Percentiles rank a stretch among this genome's conserved stretches.
Conservation (phyloP, 2,797 vertebrate genomes). For the Pogoniulus pusillus region DNA sequence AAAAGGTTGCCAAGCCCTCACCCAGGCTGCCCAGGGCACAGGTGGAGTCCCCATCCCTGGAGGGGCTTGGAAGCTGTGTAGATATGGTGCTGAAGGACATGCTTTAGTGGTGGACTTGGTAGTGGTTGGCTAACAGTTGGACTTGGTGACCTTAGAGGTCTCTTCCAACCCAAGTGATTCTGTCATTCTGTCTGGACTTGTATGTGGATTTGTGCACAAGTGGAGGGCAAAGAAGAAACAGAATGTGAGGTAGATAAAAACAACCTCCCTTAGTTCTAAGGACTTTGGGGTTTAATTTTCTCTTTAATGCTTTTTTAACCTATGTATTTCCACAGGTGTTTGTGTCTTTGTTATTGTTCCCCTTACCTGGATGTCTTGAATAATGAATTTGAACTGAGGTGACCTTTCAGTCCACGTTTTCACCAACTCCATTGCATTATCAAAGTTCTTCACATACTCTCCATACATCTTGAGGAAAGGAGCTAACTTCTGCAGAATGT, state of each 20-base stretch:
- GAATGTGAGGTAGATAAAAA: background rate
- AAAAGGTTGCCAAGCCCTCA: background rate
- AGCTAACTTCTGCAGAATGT: slow-evolving; percentile 94
- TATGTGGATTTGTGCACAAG: background rate
- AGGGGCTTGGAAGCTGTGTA: background rate
- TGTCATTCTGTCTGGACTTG: background rate
- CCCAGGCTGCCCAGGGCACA: background rate
- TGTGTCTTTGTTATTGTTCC: background rate
- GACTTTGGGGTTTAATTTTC: background rate
- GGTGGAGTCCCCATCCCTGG: background rate
- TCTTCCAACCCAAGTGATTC: background rate
- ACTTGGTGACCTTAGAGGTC: background rate
- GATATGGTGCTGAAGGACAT: background rate
- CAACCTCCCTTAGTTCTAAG: background rate
- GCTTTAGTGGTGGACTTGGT: too few species aligned
- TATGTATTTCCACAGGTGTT: background rate
- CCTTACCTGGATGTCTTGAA: slow-evolving; percentile 93
- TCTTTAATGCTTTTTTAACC: background rate
- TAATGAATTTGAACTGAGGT: slow-evolving; percentile 90
- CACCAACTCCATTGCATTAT: slow-evolving; percentile 93
- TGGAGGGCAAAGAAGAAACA: background rate
- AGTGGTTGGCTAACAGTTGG: background rate
- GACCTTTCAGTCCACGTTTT: slow-evolving; percentile 92
- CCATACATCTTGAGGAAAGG: slow-evolving; percentile 99
- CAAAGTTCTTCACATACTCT: slow-evolving; percentile 96